Evolutionary conservation across 2,797 vertebrate genomes (phyloP).

Genomic region (Aldrovandia affinis): DNA sequence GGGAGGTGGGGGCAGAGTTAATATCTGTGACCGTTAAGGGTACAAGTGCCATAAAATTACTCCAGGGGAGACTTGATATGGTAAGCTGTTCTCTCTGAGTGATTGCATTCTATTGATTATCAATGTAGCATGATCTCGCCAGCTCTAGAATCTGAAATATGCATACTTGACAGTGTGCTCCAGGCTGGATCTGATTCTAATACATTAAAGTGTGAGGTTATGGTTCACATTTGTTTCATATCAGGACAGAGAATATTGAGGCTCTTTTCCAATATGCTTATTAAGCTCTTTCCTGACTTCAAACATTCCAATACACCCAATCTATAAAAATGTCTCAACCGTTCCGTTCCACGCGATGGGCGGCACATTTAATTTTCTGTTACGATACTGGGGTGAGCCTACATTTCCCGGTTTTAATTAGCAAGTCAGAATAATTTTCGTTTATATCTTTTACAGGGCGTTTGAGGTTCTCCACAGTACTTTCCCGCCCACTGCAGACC

Average conservation of each 20-base stretch:
- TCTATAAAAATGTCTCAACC: slow-evolving; percentile 66
- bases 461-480: slow-evolving; percentile 46
- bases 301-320: slow-evolving; percentile 64
- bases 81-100: slow-evolving; percentile 1
- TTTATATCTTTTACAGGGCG: slow-evolving; percentile 28
- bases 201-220: not conserved
- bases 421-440: slow-evolving; percentile 40
- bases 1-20: slow-evolving; percentile 11
- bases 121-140: not conserved
- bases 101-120: slow-evolving; percentile 9
- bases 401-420: slow-evolving; percentile 31
- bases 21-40: not conserved
- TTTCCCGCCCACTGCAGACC: slow-evolving; percentile 60
- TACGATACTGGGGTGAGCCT: slow-evolving; percentile 8
- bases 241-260: slow-evolving; percentile 40
- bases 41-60: slow-evolving; percentile 23
- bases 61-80: slow-evolving; percentile 12
- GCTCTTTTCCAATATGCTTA: slow-evolving; percentile 69
- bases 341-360: slow-evolving; percentile 4
- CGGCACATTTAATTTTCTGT: not conserved
- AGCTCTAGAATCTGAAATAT: not conserved
- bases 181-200: not conserved
- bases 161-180: not conserved
- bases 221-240: not conserved
- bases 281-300: slow-evolving; percentile 74